Evolutionary conservation across 2,113 vertebrate genomes (phyloP).

Genomic region (Brachyistius frenatus): DNA sequence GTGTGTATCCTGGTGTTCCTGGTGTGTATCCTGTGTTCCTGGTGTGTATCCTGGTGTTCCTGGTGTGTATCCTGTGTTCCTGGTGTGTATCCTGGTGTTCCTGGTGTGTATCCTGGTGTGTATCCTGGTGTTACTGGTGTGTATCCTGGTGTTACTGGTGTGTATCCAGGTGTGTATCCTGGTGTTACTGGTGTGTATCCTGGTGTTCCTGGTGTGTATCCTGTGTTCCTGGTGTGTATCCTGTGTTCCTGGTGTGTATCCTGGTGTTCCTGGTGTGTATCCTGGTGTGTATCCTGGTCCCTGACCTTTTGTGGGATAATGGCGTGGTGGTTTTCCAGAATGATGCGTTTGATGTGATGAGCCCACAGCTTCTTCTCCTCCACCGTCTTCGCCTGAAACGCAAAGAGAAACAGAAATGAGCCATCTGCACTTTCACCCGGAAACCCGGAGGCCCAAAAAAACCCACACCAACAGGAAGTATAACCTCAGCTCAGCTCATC

Average conservation of each 20-base stretch:
- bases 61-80: no score
- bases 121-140: neutral
- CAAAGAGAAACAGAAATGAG: no score
- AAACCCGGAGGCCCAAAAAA: no score
- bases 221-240: neutral
- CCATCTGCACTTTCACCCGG: no score
- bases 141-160: neutral
- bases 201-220: neutral
- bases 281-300: no score
- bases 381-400: conserved; percentile 86
- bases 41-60: no score
- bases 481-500: no score
- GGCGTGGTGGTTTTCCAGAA: conserved; percentile 93
- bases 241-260: neutral
- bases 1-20: neutral
- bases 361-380: conserved; percentile 94
- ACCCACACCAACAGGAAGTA: no score
- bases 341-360: conserved; percentile 94
- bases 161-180: neutral
- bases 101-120: neutral
- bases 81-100: neutral
- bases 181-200: neutral
- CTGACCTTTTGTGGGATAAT: conserved; percentile 94
- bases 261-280: neutral
- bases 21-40: neutral